Evolutionary conservation across 1,140 invertebrate species (phyloP), one percentile per base, ranked within the genome.

Genomic region (Neodiprion lecontei): DNA sequence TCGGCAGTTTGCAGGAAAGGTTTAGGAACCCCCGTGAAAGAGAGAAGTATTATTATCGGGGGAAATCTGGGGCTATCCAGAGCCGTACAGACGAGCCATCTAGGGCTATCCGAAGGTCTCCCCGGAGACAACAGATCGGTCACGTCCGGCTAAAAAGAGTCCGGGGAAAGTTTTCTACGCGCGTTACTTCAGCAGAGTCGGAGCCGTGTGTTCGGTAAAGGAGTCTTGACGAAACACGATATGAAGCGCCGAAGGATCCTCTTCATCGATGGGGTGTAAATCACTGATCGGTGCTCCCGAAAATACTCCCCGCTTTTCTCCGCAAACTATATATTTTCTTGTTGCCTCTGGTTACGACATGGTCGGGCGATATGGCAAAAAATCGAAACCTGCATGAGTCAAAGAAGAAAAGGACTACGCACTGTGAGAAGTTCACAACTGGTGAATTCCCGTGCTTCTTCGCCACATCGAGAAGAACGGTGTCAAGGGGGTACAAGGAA

Each of bases 1-100:
- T 61, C 53, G n/a, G 11, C 11, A 17, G 53, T 61, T 12, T 61
- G 3, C 11, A 61, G 11, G 53, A 40, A 40, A 40, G 28, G 28
- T 40, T 40, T 40, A 5, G 28, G 28, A 5, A 1, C 28, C 28
- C 28, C 28, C 28, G 28, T 83, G 82, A 82, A 84, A 85, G 82
- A 85, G 82, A 87, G 84, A 88, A 87, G 87, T 87, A 88, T 88
- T 87, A 87, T 88, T 88, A 88, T 85, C 87, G 82, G 82, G 87
- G 87, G 87, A 88, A 88, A 88, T 88, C 87, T 87, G 83, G 81
- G 82, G 81, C 72, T 75, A 75, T 83, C 81, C 28, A 40, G 28
- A 40, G 28, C 28, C 28, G 28, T 40, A 40, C 28, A 40, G 28
- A 40, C 28, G 53, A 17, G 53, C 53, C 53, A 61, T 61, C 53